A percentile compares a stretch with the other conserved stretches of the same genome.
Evolutionary conservation across 2,113 vertebrate genomes (phyloP).

Genomic region (Oncorhynchus gorbuscha): DNA sequence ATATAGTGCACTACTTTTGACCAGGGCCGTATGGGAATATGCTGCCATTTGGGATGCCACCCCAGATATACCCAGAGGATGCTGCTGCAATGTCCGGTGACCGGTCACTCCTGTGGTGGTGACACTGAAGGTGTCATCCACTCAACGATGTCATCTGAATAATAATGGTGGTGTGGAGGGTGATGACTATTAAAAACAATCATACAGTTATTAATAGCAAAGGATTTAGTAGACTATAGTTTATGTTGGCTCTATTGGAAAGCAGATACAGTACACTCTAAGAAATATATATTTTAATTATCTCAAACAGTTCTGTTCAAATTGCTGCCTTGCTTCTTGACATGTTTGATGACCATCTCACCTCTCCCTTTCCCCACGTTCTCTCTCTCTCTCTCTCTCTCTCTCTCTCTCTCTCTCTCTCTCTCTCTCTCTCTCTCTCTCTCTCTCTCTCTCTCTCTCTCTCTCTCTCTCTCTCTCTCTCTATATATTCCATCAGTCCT

Average conservation of each 20-base stretch:
- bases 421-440: slow-evolving; percentile 7
- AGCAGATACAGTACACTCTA: neutral
- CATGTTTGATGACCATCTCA: slow-evolving; percentile 42
- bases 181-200: neutral
- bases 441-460: neutral
- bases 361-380: neutral
- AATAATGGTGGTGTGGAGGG: neutral
- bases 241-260: neutral
- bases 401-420: neutral
- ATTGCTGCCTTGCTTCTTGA: slow-evolving; percentile 46
- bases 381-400: too few species aligned
- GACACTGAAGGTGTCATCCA: slow-evolving; percentile 1
- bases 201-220: neutral
- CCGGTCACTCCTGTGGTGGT: slow-evolving; percentile 3
- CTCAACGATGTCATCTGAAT: neutral
- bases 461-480: slow-evolving; percentile 16
- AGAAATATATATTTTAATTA: neutral
- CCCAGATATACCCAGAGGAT: too few species aligned
- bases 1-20: too few species aligned
- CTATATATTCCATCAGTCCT: slow-evolving; percentile 71
- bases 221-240: neutral
- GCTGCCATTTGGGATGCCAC: too few species aligned
- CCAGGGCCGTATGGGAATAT: too few species aligned
- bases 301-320: slow-evolving; percentile 5
- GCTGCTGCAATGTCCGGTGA: slow-evolving; percentile 22